phyloP scores from a whole-genome alignment of 2,797 vertebrate species.

The Silurus aristotelis region DNA sequence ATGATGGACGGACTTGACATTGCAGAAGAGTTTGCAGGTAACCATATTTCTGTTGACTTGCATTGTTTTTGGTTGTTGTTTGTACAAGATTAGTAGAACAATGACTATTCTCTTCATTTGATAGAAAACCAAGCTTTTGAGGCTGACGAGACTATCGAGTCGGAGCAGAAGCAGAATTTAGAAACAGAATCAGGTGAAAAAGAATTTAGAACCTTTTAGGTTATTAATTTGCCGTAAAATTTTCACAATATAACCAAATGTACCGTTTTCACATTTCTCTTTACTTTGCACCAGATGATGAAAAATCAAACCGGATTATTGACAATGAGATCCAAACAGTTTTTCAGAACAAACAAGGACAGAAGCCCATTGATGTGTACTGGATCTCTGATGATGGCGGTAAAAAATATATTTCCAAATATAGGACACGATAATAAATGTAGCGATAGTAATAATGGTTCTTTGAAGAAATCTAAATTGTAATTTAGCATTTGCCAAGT shows the following conservation, averaged over 20 bases:
- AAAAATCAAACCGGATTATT: constrained; percentile 41
- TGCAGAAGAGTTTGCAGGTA: constrained; percentile 69
- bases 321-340: constrained; percentile 64
- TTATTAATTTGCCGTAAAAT: too few species aligned
- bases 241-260: not conserved
- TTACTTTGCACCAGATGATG: constrained; percentile 38
- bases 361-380: constrained; percentile 76
- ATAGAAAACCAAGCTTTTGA: constrained; percentile 71
- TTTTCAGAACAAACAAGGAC: constrained; percentile 75
- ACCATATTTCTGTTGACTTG: constrained; percentile 41
- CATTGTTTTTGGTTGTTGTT: not conserved
- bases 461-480: not conserved
- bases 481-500: not conserved
- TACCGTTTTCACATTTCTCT: not conserved
- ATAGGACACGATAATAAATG: not conserved
- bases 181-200: constrained; percentile 60
- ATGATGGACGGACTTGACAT: constrained; percentile 72
- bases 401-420: constrained; percentile 41
- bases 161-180: constrained; percentile 51
- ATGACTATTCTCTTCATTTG: constrained; percentile 1
- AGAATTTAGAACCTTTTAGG: too few species aligned
- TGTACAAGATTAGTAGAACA: not conserved
- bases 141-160: constrained; percentile 58
- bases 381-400: constrained; percentile 81
- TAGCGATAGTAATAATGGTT: not conserved